Evolutionary conservation across 1,140 invertebrate species (phyloP), one percentile per base, ranked within the genome.

Genomic region (Lasioglossum albipes): DNA sequence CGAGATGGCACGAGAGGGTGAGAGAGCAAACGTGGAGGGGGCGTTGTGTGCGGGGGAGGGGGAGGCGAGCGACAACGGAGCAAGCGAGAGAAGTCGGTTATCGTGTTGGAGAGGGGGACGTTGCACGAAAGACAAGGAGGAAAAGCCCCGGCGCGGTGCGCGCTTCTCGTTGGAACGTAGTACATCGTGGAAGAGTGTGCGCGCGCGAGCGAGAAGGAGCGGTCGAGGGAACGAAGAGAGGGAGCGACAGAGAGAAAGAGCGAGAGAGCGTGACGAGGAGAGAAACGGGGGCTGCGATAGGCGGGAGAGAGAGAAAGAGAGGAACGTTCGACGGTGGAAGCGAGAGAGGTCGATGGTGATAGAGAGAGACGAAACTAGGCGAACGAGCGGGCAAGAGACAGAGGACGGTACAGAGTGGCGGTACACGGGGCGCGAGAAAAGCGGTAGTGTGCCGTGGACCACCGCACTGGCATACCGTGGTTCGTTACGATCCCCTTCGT

Each of bases 381-480:
- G 84, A 81, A 82, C 82, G 86, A 81, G 86, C 73, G 84, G 88
- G 86, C 82, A 84, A 92, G 91, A 88, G 89, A 91, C 90, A 85
- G 88, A 90, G 87, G 87, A 89, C 89, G 81, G 91, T 90, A 91
- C 92, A 89, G 90, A 93, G 92, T 91, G 91, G 91, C 91, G 90
- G 92, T 92, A 93, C 91, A 93, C 92, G 92, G 93, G 93, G 92
- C 92, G 92, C 92, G 92, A 93, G 93, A 93, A 93, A 93, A 93
- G 92, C 93, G 90, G 91, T 93, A 93, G 93, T 93, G 93, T 93
- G 92, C 93, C 93, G 93, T 93, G 93, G 93, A 93, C 93, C 93
- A 93, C 91, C 92, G 93, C 92, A 93, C 93, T 93, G 93, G 93
- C 92, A 93, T 93, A 93, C 92, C 91, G 92, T 93, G 92, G 90